phyloP scores from a whole-genome alignment of 2,888 invertebrate species.

The Lasioglossum leucozonium region DNA sequence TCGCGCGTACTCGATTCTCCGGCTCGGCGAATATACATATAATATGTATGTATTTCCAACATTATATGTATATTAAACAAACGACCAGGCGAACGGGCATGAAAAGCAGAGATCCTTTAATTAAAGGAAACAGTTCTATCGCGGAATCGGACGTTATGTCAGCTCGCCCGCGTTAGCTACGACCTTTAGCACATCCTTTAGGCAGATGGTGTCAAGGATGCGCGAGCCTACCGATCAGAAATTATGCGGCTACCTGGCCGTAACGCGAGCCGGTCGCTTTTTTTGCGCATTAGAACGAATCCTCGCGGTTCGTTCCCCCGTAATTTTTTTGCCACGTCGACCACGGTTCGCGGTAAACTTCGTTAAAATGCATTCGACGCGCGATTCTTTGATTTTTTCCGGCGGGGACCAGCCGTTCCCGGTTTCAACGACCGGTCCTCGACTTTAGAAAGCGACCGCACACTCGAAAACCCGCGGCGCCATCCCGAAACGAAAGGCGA shows the following conservation, averaged over 20 bases:
- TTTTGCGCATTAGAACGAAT: slow-evolving; percentile 39
- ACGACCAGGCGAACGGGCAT: background rate
- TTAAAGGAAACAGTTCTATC: background rate
- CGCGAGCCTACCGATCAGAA: slow-evolving; percentile 67
- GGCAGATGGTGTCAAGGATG: slow-evolving; percentile 74
- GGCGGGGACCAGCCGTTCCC: slow-evolving; percentile 38
- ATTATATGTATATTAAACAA: background rate
- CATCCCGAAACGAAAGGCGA: slow-evolving; percentile 37
- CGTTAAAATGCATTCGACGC: background rate
- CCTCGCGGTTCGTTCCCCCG: slow-evolving; percentile 17
- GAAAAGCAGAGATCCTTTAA: background rate
- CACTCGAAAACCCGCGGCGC: slow-evolving; percentile 52
- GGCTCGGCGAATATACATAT: background rate
- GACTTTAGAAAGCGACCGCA: slow-evolving; percentile 80
- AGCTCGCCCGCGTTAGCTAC: slow-evolving; percentile 52
- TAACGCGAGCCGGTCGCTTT: slow-evolving; percentile 60
- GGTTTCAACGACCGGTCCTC: slow-evolving; percentile 70
- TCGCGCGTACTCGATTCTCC: background rate
- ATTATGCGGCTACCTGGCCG: slow-evolving; percentile 68
- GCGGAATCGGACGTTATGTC: slow-evolving; percentile 55
- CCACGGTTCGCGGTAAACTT: background rate
- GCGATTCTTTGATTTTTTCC: slow-evolving; percentile 15
- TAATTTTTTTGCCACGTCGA: background rate
- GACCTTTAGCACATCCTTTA: slow-evolving; percentile 74
- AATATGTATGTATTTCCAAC: background rate